A percentile compares a stretch with the other conserved stretches of the same genome.
phyloP scores from a whole-genome alignment of 1,140 invertebrate species.

The Heliconius melpomene region DNA sequence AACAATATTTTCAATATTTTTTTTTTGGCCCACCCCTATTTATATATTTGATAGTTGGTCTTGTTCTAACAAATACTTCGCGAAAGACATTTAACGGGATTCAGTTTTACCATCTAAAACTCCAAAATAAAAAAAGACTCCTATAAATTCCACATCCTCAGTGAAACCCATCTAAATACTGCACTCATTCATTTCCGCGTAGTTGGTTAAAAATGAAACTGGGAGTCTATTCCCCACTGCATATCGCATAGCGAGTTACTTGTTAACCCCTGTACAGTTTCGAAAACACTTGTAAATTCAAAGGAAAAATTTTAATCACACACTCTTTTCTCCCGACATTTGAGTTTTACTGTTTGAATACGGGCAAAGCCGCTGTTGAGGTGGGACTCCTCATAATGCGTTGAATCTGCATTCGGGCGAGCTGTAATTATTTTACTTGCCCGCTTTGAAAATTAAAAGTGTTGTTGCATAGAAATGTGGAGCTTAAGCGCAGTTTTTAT shows the following conservation, averaged over 20 bases:
- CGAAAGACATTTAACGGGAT: too few species aligned
- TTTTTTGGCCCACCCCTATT: too few species aligned
- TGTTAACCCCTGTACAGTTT: neutral
- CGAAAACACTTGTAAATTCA: constrained; percentile 14
- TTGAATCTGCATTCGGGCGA: constrained; percentile 9
- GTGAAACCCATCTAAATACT: neutral
- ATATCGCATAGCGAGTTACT: neutral
- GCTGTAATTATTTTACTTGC: constrained; percentile 15
- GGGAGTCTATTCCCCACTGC: neutral
- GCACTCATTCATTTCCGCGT: neutral
- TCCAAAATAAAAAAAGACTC: too few species aligned
- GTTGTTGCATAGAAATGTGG: constrained; percentile 3
- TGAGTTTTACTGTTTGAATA: neutral
- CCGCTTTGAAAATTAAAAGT: constrained; percentile 12
- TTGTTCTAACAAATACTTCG: too few species aligned
- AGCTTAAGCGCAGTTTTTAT: neutral
- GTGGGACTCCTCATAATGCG: neutral
- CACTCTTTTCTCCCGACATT: neutral
- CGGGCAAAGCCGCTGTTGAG: neutral
- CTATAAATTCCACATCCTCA: neutral
- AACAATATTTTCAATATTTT: too few species aligned
- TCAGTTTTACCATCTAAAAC: too few species aligned
- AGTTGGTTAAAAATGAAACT: neutral
- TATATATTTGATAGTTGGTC: too few species aligned
- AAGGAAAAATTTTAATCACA: constrained; percentile 13